Evolutionary conservation across 2,113 vertebrate species (phyloP), one percentile per base, ranked within the genome.

Genomic region (Odobenus rosmarus): DNA sequence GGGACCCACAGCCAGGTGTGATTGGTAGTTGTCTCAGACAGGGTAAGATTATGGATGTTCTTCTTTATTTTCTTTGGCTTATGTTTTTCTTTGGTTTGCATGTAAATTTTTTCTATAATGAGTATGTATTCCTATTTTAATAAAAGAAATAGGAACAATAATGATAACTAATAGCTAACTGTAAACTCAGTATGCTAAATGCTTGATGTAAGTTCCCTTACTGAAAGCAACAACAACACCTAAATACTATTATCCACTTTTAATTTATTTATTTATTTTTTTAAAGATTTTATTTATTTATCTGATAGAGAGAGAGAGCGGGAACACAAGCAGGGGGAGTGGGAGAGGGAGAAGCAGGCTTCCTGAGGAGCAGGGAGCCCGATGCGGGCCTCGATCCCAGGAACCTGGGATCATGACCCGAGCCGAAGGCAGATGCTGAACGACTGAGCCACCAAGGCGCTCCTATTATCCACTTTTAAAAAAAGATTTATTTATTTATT

Each of bases 1-100:
- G 85, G n/a, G 19, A 49, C 71, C 23, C 59, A 42, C n/a, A 55
- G 57, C 2, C 28, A 87, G 42, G 21, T 21, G 7, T 77, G 42
- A n/a, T 21, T 39, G 23, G 59, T 31, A 33, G 67, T 59, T 51
- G 3, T 79, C 24, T 31, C 57, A 31, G 57, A 46, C 18, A 87
- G 21, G 42, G 13, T 31, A 49, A 49, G 33, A 46, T 72, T 62
- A 6, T 31, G 15, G 9, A 7, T n/a, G 14, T 59, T 93, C 19
- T 62, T 42, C 21, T 59, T 83, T 83, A 42, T 92, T 90, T 95
- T 86, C 55, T 93, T 71, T 88, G 77, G 72, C 31, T 86, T 64
- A 36, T 67, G 12, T 64, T 49, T 92, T 74, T 72, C 72, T 86
- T 74, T 51, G 74, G 7, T 49, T 84, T 14, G 14, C 53, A 59